phyloP scores from a whole-genome alignment of 2,888 invertebrate genomes.

The Sympetrum striolatum region DNA sequence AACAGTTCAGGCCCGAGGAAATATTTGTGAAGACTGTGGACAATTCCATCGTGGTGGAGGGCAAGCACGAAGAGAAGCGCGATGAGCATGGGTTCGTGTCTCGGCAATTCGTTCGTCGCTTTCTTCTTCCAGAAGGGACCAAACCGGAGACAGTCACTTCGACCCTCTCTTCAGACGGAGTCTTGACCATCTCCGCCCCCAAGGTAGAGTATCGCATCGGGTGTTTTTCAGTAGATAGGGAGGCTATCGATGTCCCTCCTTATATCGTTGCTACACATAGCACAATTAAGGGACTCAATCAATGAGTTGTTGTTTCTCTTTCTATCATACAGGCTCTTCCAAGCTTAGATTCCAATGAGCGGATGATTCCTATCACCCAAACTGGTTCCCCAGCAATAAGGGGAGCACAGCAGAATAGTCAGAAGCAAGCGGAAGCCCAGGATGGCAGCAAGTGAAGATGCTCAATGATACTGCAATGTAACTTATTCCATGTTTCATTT shows the following conservation, averaged over 20 bases:
- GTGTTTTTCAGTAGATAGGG: too few species aligned
- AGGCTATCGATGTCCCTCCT: too few species aligned
- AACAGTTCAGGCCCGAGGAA: constrained; percentile 59
- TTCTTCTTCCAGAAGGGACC: constrained; percentile 59
- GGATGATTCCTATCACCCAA: not conserved
- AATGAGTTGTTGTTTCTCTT: not conserved
- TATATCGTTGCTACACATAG: too few species aligned
- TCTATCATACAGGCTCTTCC: not conserved
- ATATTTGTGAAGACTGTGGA: constrained; percentile 58
- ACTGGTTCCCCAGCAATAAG: constrained; percentile 11
- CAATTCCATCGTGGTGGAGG: constrained; percentile 58
- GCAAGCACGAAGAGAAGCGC: constrained; percentile 62
- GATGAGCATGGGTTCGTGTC: constrained; percentile 62
- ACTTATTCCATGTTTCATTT: too few species aligned
- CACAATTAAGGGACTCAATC: too few species aligned
- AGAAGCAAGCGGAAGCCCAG: too few species aligned
- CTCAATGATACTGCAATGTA: too few species aligned
- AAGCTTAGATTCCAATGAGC: not conserved
- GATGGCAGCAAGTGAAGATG: too few species aligned
- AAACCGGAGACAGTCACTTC: constrained; percentile 56
- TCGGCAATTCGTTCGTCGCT: constrained; percentile 61
- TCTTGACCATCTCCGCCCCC: constrained; percentile 57
- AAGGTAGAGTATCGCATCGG: constrained; percentile 33
- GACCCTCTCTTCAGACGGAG: constrained; percentile 57
- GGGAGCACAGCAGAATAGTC: not conserved